Percentiles rank a stretch among this genome's conserved stretches.
Evolutionary conservation across 2,797 vertebrate genomes (phyloP).

Genomic region (Cirrhinus mrigala): DNA sequence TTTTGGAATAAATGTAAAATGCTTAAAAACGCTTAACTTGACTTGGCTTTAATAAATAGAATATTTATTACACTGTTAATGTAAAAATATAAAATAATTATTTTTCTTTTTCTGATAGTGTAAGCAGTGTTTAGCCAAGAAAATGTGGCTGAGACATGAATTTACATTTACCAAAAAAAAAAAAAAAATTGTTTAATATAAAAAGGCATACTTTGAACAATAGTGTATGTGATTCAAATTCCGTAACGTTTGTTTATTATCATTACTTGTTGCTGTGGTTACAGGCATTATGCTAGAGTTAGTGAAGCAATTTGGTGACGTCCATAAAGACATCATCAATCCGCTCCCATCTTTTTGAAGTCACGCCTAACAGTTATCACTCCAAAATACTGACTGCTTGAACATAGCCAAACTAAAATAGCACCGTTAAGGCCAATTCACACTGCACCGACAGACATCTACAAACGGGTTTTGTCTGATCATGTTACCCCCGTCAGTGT

Average conservation of each 20-base stretch:
- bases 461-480: background rate
- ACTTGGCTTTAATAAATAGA: too few species aligned
- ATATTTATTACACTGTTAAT: too few species aligned
- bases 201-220: background rate
- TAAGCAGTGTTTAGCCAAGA: too few species aligned
- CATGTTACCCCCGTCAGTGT: background rate
- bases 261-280: background rate
- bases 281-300: background rate
- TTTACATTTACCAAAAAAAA: too few species aligned
- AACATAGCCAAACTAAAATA: background rate
- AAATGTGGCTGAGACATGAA: too few species aligned
- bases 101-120: too few species aligned
- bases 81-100: too few species aligned
- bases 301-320: background rate
- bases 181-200: too few species aligned
- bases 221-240: background rate
- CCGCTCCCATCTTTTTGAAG: background rate
- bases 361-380: background rate
- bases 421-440: background rate
- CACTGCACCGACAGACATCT: background rate
- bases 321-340: background rate
- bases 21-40: too few species aligned
- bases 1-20: too few species aligned
- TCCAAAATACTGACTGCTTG: constrained; percentile 18
- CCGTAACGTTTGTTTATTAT: background rate